phyloP scores from a whole-genome alignment of 2,888 invertebrate species.

The Agrotis puta region DNA sequence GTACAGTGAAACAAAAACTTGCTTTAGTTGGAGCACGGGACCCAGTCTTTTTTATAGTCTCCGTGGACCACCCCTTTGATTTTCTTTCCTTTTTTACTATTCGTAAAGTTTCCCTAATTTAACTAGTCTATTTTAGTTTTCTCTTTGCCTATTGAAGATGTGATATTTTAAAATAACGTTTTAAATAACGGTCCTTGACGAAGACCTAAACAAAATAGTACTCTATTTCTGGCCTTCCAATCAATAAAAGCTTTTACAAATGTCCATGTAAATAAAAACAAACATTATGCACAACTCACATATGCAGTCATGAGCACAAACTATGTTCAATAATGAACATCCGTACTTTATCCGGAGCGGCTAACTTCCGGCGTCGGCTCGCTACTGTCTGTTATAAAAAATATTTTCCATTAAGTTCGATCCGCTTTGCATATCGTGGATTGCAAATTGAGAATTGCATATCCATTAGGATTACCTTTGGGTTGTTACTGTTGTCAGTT shows the following conservation, averaged over 20 bases:
- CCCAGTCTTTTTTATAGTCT: too few species aligned
- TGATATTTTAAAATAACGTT: not conserved
- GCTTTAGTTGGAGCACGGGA: too few species aligned
- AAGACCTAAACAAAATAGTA: not conserved
- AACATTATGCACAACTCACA: conserved; percentile 34
- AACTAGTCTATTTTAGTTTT: too few species aligned
- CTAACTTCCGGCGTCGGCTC: conserved; percentile 72
- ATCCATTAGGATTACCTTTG: conserved; percentile 73
- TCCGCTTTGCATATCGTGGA: conserved; percentile 55
- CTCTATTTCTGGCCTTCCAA: not conserved
- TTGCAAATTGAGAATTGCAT: conserved; percentile 61
- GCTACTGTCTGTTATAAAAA: conserved; percentile 67
- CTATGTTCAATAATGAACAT: conserved; percentile 79
- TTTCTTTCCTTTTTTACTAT: too few species aligned
- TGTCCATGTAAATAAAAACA: conserved; percentile 25
- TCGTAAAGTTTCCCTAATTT: too few species aligned
- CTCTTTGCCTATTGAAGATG: too few species aligned
- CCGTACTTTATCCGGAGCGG: conserved; percentile 72
- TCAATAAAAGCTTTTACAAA: conserved; percentile 23
- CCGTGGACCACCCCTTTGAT: too few species aligned
- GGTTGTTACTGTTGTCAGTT: conserved; percentile 34
- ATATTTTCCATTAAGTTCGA: conserved; percentile 75
- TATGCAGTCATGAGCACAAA: conserved; percentile 68
- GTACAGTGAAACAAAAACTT: too few species aligned
- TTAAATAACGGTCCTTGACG: not conserved